phyloP scores from a whole-genome alignment of 2,888 invertebrate genomes.

The Orchesellides sinensis region DNA sequence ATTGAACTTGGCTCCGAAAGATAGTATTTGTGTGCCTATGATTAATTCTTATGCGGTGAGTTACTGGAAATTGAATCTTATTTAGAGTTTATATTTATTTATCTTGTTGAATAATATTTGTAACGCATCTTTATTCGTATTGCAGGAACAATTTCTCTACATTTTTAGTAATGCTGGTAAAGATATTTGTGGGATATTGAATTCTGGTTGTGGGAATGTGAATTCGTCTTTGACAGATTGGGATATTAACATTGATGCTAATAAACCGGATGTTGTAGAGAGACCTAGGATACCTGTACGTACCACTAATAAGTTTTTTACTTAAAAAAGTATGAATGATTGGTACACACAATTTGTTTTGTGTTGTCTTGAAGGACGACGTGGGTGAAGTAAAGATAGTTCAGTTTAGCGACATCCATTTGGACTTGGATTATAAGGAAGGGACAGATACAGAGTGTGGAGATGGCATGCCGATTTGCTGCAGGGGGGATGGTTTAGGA shows the following conservation, averaged over 20 bases:
- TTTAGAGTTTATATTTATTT: neutral
- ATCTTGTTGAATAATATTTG: neutral
- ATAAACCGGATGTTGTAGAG: conserved; percentile 46
- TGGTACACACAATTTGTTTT: neutral
- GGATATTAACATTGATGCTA: conserved; percentile 38
- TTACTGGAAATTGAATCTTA: neutral
- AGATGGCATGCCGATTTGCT: conserved; percentile 91
- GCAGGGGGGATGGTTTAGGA: conserved; percentile 88
- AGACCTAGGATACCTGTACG: neutral
- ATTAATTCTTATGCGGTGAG: conserved; percentile 66
- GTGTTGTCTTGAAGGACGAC: conserved; percentile 76
- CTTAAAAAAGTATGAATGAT: neutral
- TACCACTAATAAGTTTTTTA: neutral
- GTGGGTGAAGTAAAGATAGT: conserved; percentile 88
- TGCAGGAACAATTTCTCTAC: conserved; percentile 81
- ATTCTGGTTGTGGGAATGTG: conserved; percentile 45
- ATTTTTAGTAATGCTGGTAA: conserved; percentile 81
- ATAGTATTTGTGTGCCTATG: conserved; percentile 65
- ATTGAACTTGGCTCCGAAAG: conserved; percentile 47
- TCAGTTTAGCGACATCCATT: conserved; percentile 97
- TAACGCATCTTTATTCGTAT: conserved; percentile 69
- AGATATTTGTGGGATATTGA: conserved; percentile 80
- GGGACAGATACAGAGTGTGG: conserved; percentile 92
- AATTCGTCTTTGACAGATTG: conserved; percentile 51
- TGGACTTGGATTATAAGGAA: conserved; percentile 94